Base-by-base conservation (phyloP, 2,888 invertebrate genomes). In the Hybos culiciformis region DNA sequence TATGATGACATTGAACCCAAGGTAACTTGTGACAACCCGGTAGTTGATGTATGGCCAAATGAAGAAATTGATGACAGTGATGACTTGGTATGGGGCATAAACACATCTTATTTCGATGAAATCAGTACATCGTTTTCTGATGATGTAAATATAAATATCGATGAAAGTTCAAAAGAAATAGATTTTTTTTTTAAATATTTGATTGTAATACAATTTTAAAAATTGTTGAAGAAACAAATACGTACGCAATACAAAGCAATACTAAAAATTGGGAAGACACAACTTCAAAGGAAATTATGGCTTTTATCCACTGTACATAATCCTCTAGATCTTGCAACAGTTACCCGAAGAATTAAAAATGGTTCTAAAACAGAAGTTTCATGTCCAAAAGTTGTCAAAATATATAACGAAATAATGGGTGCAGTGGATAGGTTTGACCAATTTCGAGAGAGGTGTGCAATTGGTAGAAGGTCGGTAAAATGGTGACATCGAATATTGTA, bases 401-500 rank as follows among this genome's bases (percentile, higher is more conserved):
- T 33, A 6, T 46, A 48, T 24, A 48, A 50, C 36, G 18, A 26
- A 18, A 31, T 31, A 20, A 48, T 50, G 48, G 50, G 50, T 9
- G 48, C 41, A 14, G 46, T 48, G 17, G 44, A 47, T 44, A 39
- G 21, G 19, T 33, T 21, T 41, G 44, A 49, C 18, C 47, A 45
- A n/a, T 23, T 43, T 9, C 32, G 42, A 15, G 37, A 34, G 9
- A 37, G 32, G 8, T 50, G 46, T 42, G 26, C 40, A 21, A 46
- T 46, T 15, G 44, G 44, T 26, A 37, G 46, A 23, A 44, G 26
- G 20, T 47, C 46, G 12, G 9, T 23, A 18, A 50, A 50, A 24
- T 50, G 46, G 50, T 41, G 42, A 21, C 41, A 45, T 14, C 36
- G 42, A 2, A 26, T 45, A 8, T 45, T 57, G 3, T 59, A 58